Evolutionary conservation across 2,888 invertebrate species (phyloP).

Genomic region (Leptinotarsa rubiginosa): DNA sequence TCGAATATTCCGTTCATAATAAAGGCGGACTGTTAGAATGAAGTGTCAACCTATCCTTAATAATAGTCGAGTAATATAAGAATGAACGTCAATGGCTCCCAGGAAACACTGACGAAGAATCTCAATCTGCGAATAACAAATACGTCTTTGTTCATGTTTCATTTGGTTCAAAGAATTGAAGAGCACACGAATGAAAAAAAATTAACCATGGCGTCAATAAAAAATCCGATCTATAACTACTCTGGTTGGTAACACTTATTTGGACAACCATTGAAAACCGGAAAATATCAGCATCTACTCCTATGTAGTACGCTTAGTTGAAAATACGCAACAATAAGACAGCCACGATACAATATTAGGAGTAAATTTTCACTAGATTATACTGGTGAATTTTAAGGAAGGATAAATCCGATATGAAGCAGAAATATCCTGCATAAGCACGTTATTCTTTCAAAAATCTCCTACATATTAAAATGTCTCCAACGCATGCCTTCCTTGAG

Average conservation of each 20-base stretch:
- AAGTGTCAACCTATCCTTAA: background rate
- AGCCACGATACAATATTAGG: no score
- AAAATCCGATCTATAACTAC: background rate
- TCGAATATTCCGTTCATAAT: slow-evolving; percentile 31
- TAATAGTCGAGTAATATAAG: background rate
- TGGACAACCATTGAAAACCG: no score
- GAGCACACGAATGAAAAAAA: background rate
- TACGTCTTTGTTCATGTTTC: background rate
- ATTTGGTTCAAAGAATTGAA: background rate
- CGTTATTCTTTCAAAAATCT: no score
- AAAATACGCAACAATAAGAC: no score
- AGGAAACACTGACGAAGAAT: background rate
- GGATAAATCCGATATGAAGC: no score
- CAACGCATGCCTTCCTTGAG: no score
- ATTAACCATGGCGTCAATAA: background rate
- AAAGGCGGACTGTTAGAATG: slow-evolving; percentile 19
- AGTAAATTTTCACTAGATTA: no score
- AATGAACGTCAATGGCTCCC: background rate
- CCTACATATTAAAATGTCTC: no score
- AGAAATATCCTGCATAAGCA: no score
- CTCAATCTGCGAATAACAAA: background rate
- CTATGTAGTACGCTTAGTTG: no score
- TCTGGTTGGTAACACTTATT: background rate
- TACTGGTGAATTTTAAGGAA: no score
- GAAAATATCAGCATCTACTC: no score